These are phyloP conservation scores for Sus cebifrons DNA, from an alignment of 2,797 vertebrate species.

Conservation along the genomic window DNA sequence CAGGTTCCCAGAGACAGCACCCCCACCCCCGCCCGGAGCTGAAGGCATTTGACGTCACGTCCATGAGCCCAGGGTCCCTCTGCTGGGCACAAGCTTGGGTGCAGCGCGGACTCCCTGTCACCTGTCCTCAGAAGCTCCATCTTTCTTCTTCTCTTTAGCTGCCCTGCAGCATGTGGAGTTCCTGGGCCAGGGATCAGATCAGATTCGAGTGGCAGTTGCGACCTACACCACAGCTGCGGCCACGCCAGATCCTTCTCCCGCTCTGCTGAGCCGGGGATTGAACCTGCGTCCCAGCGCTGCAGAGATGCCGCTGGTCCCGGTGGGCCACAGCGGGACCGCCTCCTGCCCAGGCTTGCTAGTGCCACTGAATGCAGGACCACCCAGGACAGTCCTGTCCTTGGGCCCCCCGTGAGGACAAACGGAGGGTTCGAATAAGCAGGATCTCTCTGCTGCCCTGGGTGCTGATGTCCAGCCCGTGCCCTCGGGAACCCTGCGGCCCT, in stretches of 20 bases:
- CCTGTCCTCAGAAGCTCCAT: not conserved
- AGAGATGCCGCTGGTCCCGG: too few species aligned
- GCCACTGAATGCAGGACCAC: not conserved
- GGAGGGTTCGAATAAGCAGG: accelerated
- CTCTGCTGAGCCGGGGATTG: too few species aligned
- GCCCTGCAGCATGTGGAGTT: too few species aligned
- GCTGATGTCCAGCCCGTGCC: not conserved
- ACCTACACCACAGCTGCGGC: too few species aligned
- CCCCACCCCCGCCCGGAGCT: accelerated
- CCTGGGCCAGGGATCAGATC: too few species aligned
- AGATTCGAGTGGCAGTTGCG: too few species aligned
- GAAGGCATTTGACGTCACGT: accelerated
- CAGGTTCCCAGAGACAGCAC: too few species aligned
- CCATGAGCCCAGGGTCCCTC: accelerated
- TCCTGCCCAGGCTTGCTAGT: not conserved
- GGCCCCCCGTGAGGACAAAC: not conserved
- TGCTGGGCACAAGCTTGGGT: not conserved
- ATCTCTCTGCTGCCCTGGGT: too few species aligned
- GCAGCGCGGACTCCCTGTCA: accelerated
- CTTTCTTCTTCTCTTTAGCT: too few species aligned
- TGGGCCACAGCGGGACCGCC: too few species aligned
- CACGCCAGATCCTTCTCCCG: too few species aligned
- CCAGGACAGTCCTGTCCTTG: accelerated
- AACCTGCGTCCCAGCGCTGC: too few species aligned
- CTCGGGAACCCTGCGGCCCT: not conserved